Base-by-base conservation (phyloP, 30 jellyfish, hydroid and myxozoan genomes). In the Nemopilema nomurai region DNA sequence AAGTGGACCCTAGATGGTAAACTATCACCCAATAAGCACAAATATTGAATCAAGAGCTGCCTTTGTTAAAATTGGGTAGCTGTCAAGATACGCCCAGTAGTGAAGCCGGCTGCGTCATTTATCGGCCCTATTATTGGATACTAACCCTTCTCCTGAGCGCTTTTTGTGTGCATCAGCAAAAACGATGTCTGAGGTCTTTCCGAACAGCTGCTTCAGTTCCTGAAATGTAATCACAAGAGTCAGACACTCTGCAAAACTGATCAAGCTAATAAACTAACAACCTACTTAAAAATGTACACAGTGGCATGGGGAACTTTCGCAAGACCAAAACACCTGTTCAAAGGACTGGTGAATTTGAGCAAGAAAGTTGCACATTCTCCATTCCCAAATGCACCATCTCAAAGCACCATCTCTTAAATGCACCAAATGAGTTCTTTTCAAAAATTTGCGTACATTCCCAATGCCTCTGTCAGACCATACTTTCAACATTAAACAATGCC, bases 121-220 rank as follows among this genome's bases (percentile, higher is more conserved):
- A n/a, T n/a, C n/a, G n/a, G n/a, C n/a, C n/a, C n/a, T n/a, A n/a
- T n/a, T n/a, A n/a, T n/a, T n/a, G n/a, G n/a, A 41, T 31, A 64
- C 90, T 73, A 72, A 93, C 98, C 97, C 98, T 77, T 93, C 98
- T 49, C 98, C 98, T 1, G 86, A 72, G n/a, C 91, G 70, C 26
- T 78, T 66, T 64, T 85, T 88, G 88, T 93, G 98, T 16, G 98
- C 98, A 88, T 93, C 98, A 13, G 98, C 94, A 52, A 82, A 93
- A 24, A 84, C 89, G 41, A 93, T 97, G 25, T 83, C 96, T 7
- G 97, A 90, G 22, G 96, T 89, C 62, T 88, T 89, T 41, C 72
- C 84, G 85, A 93, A 52, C 79, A 88, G 64, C 49, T 80, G 96
- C 64, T 93, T 93, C 75, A 93, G 89, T 30, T 93, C 97, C 98